Conservation (phyloP, 2,113 vertebrate genomes). For the Oreochromis spilurus region DNA sequence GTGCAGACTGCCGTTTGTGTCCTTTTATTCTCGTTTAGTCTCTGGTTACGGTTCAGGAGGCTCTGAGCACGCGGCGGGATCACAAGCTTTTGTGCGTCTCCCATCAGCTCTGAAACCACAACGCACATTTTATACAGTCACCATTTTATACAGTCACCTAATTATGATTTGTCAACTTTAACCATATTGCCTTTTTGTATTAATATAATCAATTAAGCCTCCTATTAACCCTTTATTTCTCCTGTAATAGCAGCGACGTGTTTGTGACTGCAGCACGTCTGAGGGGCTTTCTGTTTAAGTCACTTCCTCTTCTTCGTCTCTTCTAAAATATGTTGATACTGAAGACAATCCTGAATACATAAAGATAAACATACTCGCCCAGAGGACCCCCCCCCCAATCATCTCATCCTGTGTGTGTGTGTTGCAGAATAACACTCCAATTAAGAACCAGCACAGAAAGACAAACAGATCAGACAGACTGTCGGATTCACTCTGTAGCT, state of each 20-base stretch:
- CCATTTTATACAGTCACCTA: neutral
- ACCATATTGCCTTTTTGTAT: too few species aligned
- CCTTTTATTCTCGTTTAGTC: neutral
- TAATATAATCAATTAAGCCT: too few species aligned
- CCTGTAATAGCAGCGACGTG: too few species aligned
- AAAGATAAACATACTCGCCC: too few species aligned
- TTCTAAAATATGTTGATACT: neutral
- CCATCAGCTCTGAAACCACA: neutral
- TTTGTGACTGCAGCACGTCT: too few species aligned
- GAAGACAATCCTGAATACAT: neutral
- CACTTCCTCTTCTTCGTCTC: neutral
- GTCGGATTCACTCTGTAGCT: neutral
- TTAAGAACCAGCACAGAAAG: neutral
- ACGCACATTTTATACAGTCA: neutral
- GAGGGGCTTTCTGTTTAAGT: neutral
- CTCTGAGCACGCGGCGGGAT: neutral
- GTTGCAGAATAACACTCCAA: neutral
- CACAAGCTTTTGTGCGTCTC: neutral
- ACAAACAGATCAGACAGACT: neutral
- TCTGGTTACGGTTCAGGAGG: fast-evolving
- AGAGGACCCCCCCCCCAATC: too few species aligned
- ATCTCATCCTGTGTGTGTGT: neutral
- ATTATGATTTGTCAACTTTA: too few species aligned
- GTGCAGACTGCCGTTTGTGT: neutral
- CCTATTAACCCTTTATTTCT: too few species aligned